phyloP scores from a whole-genome alignment of 2,797 vertebrate species.

The Meda fulgida region DNA sequence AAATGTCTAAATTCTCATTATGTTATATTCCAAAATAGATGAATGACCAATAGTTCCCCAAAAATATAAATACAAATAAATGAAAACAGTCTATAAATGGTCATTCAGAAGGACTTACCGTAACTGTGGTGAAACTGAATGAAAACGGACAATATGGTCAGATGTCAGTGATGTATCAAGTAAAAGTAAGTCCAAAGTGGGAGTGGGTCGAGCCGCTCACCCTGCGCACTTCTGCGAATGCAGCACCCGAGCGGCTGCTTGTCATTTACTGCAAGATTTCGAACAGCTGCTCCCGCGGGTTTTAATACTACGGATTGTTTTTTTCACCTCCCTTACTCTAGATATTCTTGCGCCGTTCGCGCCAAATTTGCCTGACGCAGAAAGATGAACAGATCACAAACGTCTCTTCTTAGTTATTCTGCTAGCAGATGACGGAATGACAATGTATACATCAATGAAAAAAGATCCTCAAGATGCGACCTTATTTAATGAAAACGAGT shows the following conservation, averaged over 20 bases:
- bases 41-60: neutral
- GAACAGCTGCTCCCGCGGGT: conserved; percentile 55
- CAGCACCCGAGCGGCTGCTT: conserved; percentile 20
- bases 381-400: neutral
- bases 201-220: conserved; percentile 30
- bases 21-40: neutral
- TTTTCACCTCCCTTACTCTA: conserved; percentile 1
- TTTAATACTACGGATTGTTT: conserved; percentile 62
- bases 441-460: neutral
- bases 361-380: conserved; percentile 59
- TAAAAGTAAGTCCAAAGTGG: conserved; percentile 58
- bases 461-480: neutral
- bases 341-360: conserved; percentile 63
- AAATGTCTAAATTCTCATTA: neutral
- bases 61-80: neutral
- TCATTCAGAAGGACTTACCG: conserved; percentile 50
- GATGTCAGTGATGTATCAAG: conserved; percentile 24
- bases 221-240: neutral
- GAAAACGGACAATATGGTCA: conserved; percentile 15
- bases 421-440: neutral
- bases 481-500: neutral
- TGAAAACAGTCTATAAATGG: no score
- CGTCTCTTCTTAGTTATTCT: neutral
- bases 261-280: conserved; percentile 60
- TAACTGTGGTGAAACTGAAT: conserved; percentile 12